Conservation (phyloP, 2,888 invertebrate species). For the Drosophila colorata region DNA sequence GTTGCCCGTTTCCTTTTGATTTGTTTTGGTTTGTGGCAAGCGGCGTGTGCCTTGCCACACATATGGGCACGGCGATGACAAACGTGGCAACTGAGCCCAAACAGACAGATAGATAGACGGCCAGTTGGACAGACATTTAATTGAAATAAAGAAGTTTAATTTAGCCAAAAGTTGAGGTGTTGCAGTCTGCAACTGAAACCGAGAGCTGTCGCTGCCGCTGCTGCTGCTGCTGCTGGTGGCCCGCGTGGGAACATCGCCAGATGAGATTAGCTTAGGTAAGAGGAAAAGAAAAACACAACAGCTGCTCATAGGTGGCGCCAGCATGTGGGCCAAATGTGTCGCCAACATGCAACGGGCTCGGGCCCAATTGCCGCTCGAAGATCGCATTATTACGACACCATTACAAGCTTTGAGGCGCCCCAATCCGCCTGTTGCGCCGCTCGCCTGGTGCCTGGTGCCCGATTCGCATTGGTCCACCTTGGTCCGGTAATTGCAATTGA, state of each 20-base stretch:
- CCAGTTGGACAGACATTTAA: slow-evolving; percentile 52
- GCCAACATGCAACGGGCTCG: slow-evolving; percentile 49
- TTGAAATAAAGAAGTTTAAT: slow-evolving; percentile 81
- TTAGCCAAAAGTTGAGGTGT: slow-evolving; percentile 70
- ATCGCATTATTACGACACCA: slow-evolving; percentile 77
- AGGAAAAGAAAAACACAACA: slow-evolving; percentile 36
- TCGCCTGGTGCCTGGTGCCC: slow-evolving; percentile 9
- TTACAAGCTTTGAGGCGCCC: slow-evolving; percentile 65
- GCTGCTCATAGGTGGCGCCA: slow-evolving; percentile 69
- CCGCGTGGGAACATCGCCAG: slow-evolving; percentile 67
- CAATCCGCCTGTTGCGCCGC: slow-evolving; percentile 8
- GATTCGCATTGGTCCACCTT: slow-evolving; percentile 33
- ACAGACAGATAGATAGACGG: slow-evolving; percentile 39
- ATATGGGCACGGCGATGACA: slow-evolving; percentile 79
- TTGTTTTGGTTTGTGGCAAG: slow-evolving; percentile 58
- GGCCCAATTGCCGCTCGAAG: slow-evolving; percentile 34
- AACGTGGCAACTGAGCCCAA: slow-evolving; percentile 58
- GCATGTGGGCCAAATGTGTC: slow-evolving; percentile 62
- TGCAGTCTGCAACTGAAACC: slow-evolving; percentile 43
- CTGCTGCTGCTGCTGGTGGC: slow-evolving; percentile 20
- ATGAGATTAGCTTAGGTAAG: slow-evolving; percentile 39
- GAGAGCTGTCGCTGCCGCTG: slow-evolving; percentile 20
- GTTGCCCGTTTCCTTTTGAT: slow-evolving; percentile 43
- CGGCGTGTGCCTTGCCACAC: slow-evolving; percentile 68
- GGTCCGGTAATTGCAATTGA: slow-evolving; percentile 77